Conservation (phyloP, 2,888 invertebrate species). For the Ditula angustiorana region DNA sequence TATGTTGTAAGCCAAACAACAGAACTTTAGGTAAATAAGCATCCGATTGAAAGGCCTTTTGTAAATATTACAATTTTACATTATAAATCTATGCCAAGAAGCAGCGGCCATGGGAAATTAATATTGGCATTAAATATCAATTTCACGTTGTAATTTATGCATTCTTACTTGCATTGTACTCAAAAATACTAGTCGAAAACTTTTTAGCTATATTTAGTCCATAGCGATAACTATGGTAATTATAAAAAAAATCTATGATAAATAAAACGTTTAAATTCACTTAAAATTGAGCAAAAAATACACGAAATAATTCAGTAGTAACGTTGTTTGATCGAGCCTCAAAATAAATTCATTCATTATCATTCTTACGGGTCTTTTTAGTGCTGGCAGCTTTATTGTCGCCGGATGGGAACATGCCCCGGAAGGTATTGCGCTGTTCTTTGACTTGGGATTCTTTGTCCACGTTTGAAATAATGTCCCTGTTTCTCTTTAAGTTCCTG, state of each 20-base stretch:
- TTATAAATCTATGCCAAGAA: too few species aligned
- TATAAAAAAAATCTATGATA: too few species aligned
- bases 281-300: conserved; percentile 26
- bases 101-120: too few species aligned
- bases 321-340: conserved; percentile 4
- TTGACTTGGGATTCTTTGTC: conserved; percentile 73
- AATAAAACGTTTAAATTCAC: not conserved
- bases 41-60: too few species aligned
- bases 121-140: too few species aligned
- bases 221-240: too few species aligned
- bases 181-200: too few species aligned
- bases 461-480: conserved; percentile 56
- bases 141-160: not conserved
- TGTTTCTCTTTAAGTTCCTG: conserved; percentile 61
- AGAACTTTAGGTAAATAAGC: too few species aligned
- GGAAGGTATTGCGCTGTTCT: conserved; percentile 63
- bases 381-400: conserved; percentile 56
- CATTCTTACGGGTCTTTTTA: conserved; percentile 61
- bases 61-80: too few species aligned
- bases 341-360: conserved; percentile 28
- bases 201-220: too few species aligned
- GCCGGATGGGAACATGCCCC: conserved; percentile 62
- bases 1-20: too few species aligned
- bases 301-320: conserved; percentile 11
- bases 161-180: not conserved